Evolutionary conservation across 2,797 vertebrate genomes (phyloP).

Genomic region (Ceryle rudis): DNA sequence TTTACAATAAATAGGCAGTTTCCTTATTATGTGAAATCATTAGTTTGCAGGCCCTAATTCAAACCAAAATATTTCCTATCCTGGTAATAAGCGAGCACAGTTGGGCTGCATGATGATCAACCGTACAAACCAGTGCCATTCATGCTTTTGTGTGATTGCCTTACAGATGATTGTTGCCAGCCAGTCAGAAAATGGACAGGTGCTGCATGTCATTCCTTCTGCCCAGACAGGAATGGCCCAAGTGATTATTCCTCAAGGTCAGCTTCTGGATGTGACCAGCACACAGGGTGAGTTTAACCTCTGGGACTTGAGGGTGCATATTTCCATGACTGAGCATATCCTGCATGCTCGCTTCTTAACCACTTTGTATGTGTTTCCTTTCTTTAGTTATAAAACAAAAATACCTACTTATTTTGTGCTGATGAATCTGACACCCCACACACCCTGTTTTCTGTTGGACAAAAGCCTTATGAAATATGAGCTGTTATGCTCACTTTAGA

Average conservation of each 20-base stretch:
- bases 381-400: not conserved
- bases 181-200: slow-evolving; percentile 80
- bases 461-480: not conserved
- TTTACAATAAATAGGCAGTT: not conserved
- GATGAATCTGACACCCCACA: not conserved
- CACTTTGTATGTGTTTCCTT: not conserved
- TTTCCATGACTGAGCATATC: not conserved
- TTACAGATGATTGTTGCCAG: slow-evolving; percentile 84
- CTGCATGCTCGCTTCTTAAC: not conserved
- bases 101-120: fast-evolving
- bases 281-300: slow-evolving; percentile 70
- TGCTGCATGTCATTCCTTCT: slow-evolving; percentile 83
- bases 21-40: not conserved
- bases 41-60: not conserved
- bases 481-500: not conserved
- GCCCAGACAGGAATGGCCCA: slow-evolving; percentile 78
- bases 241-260: slow-evolving; percentile 82
- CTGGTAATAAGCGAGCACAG: not conserved
- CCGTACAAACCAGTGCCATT: not conserved
- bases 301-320: not conserved
- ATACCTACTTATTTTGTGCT: not conserved
- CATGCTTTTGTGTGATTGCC: slow-evolving; percentile 8
- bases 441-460: not conserved
- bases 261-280: slow-evolving; percentile 71
- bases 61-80: not conserved